phyloP scores from a whole-genome alignment of 2,888 invertebrate genomes.

The Brachycybe producta region DNA sequence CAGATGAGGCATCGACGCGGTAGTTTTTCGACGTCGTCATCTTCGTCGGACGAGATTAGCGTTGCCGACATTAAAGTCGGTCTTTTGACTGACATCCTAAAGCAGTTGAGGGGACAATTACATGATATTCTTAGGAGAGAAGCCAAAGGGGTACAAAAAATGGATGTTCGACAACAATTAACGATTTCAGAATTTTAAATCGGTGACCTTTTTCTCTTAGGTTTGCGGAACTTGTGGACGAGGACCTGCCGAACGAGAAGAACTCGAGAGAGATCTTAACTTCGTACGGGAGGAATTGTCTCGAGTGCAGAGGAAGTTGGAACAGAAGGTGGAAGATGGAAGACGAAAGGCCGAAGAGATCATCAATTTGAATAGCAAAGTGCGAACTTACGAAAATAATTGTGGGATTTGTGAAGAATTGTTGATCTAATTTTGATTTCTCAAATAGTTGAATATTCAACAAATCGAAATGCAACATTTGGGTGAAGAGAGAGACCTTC shows the following conservation, averaged over 20 bases:
- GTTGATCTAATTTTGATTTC: conserved; percentile 2
- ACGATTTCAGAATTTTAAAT: background rate
- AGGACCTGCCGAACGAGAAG: conserved; percentile 21
- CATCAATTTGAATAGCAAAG: conserved; percentile 1
- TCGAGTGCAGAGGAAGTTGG: conserved; percentile 15
- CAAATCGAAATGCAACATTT: conserved; percentile 70
- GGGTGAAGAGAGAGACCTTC: conserved; percentile 67
- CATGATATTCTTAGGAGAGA: conserved; percentile 25
- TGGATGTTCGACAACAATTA: background rate
- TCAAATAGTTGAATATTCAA: conserved; percentile 35
- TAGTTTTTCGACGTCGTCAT: conserved; percentile 22
- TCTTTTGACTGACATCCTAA: conserved; percentile 25
- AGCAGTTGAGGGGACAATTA: conserved; percentile 29
- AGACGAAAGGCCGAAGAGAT: conserved; percentile 7
- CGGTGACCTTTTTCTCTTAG: conserved; percentile 14
- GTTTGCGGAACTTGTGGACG: conserved; percentile 24
- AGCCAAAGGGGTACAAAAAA: conserved; percentile 21
- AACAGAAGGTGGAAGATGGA: conserved; percentile 14
- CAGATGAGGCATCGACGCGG: conserved; percentile 28
- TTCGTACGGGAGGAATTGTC: conserved; percentile 19
- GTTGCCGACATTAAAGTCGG: conserved; percentile 23
- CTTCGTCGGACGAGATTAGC: conserved; percentile 24
- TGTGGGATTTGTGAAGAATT: background rate
- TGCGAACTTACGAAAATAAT: background rate
- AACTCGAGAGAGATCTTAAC: conserved; percentile 23